These are phyloP conservation scores for Cercopithecus hamlyni DNA, from an alignment of 2,797 vertebrate species.

Conservation along the genomic window DNA sequence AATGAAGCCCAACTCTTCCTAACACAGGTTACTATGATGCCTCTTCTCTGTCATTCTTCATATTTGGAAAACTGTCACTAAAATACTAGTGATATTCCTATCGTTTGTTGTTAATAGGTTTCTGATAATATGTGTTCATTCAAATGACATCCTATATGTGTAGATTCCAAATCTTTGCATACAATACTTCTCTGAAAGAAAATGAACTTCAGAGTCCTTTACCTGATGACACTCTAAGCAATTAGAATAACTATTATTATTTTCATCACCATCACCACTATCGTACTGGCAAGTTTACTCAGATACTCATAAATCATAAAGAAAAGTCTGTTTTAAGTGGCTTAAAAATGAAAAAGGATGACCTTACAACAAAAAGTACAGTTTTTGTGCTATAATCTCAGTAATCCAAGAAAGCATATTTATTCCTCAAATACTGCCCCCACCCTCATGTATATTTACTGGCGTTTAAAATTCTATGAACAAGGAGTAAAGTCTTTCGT, in stretches of 20 bases:
- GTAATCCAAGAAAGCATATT: background rate
- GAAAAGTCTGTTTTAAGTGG: background rate
- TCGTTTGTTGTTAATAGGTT: background rate
- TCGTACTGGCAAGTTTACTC: background rate
- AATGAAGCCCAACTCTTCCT: slow-evolving; percentile 40
- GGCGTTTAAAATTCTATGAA: slow-evolving; percentile 10
- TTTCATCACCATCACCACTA: background rate
- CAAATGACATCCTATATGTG: background rate
- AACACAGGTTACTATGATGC: slow-evolving; percentile 47
- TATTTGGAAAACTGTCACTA: background rate
- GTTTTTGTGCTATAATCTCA: background rate
- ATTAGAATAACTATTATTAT: slow-evolving; percentile 18
- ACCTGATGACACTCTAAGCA: background rate
- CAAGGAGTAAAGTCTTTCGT: background rate
- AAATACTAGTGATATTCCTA: background rate
- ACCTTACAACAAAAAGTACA: background rate
- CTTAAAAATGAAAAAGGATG: background rate
- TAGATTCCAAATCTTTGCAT: slow-evolving; percentile 13
- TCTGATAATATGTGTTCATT: slow-evolving; percentile 16
- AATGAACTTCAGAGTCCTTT: slow-evolving; percentile 30
- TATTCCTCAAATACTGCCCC: background rate
- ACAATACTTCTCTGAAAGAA: slow-evolving; percentile 22
- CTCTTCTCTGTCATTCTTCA: background rate
- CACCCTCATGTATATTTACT: background rate
- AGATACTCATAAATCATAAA: background rate